phyloP scores from a whole-genome alignment of 2,113 vertebrate species.

The Eptesicus fuscus region DNA sequence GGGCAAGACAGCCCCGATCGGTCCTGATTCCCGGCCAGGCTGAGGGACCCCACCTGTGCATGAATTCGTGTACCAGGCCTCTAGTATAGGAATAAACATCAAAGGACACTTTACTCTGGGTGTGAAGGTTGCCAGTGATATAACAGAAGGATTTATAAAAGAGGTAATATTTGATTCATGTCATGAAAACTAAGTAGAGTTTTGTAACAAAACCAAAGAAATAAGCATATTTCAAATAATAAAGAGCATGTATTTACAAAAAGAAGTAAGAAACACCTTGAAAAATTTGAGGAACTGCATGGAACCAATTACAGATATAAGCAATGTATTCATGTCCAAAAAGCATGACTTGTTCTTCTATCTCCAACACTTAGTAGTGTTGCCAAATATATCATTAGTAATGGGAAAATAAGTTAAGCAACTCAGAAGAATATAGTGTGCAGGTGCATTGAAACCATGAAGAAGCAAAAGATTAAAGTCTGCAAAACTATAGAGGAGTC shows the following conservation, averaged over 20 bases:
- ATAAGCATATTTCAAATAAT: background rate
- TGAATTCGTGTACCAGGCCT: accelerated
- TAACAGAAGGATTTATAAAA: background rate
- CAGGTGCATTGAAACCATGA: background rate
- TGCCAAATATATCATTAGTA: background rate
- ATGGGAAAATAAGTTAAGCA: background rate
- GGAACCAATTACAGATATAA: background rate
- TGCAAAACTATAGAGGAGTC: background rate
- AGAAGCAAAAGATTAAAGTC: background rate
- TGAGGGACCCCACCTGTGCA: too few relatives aligned
- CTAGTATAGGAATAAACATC: background rate
- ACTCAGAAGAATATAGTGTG: background rate
- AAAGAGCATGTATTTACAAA: background rate
- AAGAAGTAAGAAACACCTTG: background rate
- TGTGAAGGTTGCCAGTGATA: background rate
- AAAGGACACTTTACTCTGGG: background rate
- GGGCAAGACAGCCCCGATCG: too few relatives aligned
- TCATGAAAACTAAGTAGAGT: background rate
- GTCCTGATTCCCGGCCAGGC: too few relatives aligned
- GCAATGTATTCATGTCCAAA: background rate
- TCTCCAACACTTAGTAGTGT: background rate
- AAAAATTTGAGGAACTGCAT: background rate
- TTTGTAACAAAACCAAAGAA: background rate
- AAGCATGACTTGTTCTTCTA: background rate
- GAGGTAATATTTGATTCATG: background rate